Percentiles rank a stretch among this genome's conserved stretches.
Conservation (phyloP, 35 echinoderm and acorn worm genomes). For the Lytechinus pictus region DNA sequence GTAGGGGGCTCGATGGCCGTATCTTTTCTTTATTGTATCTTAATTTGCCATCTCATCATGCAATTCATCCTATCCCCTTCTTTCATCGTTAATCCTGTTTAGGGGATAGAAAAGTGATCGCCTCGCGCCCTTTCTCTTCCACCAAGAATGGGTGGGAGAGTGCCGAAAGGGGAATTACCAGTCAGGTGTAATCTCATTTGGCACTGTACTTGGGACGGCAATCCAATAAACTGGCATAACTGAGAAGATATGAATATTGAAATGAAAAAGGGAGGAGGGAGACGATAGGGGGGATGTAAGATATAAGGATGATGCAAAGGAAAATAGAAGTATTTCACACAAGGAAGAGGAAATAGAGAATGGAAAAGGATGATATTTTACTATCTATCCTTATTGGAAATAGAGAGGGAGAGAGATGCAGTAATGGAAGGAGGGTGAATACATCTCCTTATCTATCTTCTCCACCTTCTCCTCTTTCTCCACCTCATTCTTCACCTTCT, state of each 20-base stretch:
- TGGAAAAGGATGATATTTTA: background rate
- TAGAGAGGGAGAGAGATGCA: background rate
- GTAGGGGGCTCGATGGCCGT: background rate
- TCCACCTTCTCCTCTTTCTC: background rate
- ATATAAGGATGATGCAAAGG: background rate
- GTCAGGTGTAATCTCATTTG: background rate
- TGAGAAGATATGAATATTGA: background rate
- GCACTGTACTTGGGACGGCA: background rate
- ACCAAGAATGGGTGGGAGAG: background rate
- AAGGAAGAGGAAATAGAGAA: background rate
- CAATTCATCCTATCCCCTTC: background rate
- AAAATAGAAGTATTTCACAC: background rate
- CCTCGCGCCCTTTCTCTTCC: background rate
- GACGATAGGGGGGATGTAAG: background rate
- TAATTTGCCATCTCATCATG: constrained; percentile 3
- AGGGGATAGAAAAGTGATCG: background rate
- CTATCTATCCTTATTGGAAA: too few relatives aligned
- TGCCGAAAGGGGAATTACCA: constrained; percentile 18
- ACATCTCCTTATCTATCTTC: background rate
- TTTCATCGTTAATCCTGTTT: background rate
- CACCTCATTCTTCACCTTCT: background rate
- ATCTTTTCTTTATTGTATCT: constrained; percentile 14
- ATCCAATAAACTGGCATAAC: background rate
- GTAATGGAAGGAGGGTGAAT: background rate
- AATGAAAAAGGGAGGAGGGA: background rate